A percentile compares a stretch with the other conserved stretches of the same genome.
These are phyloP conservation scores for Morelia viridis DNA, from an alignment of 2,797 vertebrate genomes.

Conservation along the genomic window DNA sequence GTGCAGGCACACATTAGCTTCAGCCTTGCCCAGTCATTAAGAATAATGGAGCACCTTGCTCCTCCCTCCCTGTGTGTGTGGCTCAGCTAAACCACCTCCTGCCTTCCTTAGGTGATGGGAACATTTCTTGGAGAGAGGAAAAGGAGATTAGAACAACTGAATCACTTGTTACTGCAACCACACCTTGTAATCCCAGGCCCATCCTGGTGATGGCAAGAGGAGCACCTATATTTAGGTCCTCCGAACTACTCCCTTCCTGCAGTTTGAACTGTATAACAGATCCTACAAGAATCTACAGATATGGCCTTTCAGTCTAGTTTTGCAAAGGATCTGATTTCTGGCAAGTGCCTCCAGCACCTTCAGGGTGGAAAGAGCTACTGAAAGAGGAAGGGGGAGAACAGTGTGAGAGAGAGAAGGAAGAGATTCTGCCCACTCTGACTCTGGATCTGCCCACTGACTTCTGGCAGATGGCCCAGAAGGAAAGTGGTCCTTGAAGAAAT, in stretches of 20 bases:
- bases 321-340: background rate
- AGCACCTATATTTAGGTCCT: background rate
- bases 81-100: background rate
- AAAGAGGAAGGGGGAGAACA: background rate
- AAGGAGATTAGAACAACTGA: background rate
- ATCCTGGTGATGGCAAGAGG: background rate
- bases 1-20: conserved; percentile 20
- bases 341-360: background rate
- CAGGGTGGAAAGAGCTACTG: background rate
- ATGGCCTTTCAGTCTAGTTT: background rate
- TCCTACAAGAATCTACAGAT: background rate
- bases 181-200: background rate
- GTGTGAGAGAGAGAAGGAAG: background rate
- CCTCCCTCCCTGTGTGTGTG: background rate
- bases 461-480: background rate
- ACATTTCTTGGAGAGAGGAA: background rate
- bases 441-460: background rate
- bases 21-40: conserved; percentile 9
- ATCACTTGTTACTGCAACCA: background rate
- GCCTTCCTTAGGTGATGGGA: background rate
- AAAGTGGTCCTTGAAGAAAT: background rate
- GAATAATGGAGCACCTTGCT: conserved; percentile 23
- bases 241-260: background rate
- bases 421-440: background rate
- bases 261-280: background rate